A percentile compares a stretch with the other conserved stretches of the same genome.
Evolutionary conservation across 2,113 vertebrate genomes (phyloP).

Genomic region (Coptodon rendalli): DNA sequence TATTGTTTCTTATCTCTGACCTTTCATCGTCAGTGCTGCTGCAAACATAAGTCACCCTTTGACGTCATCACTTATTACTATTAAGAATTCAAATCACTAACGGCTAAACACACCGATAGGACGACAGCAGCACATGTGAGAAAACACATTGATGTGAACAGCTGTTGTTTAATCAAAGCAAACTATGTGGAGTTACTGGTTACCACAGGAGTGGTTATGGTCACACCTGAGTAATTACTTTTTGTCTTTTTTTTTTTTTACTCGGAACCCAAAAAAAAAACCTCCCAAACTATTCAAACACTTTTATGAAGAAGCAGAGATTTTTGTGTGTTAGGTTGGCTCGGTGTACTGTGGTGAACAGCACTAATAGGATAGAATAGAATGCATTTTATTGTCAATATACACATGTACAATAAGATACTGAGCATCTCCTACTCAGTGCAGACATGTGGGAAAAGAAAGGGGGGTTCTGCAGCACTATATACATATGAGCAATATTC

Average conservation of each 20-base stretch:
- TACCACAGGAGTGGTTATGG: neutral
- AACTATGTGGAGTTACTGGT: neutral
- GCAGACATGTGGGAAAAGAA: neutral
- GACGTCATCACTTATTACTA: neutral
- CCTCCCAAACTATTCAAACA: neutral
- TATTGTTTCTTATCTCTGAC: neutral
- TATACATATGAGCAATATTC: neutral
- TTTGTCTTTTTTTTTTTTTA: neutral
- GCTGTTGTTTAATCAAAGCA: neutral
- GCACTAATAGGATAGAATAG: neutral
- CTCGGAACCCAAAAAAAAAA: accelerated
- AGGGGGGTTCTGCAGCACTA: neutral
- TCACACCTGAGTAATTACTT: neutral
- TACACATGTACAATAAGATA: neutral
- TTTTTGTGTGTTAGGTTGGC: neutral
- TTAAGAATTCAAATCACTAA: neutral
- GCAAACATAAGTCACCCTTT: neutral
- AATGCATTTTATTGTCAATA: neutral
- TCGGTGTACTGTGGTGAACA: neutral
- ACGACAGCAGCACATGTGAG: neutral
- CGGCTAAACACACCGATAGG: neutral
- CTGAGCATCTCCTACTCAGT: neutral
- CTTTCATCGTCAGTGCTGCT: neutral
- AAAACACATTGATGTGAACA: neutral
- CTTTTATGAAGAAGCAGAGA: neutral